A percentile compares a stretch with the other conserved stretches of the same genome.
Evolutionary conservation across 2,797 vertebrate species (phyloP).

Genomic region (Loriculus beryllinus): DNA sequence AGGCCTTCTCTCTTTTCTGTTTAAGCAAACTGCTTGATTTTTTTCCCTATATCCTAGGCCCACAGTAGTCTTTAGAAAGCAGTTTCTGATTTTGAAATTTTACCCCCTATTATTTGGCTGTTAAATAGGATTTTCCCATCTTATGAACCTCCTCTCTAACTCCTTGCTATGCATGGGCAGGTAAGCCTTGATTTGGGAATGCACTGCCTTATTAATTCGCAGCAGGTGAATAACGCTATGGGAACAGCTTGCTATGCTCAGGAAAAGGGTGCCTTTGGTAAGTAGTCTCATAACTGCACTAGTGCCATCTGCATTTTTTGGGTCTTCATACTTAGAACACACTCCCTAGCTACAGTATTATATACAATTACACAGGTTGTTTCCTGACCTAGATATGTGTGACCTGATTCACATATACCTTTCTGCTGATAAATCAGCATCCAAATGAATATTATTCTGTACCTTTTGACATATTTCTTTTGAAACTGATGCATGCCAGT

Average conservation of each 20-base stretch:
- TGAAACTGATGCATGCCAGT: background rate
- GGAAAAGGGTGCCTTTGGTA: background rate
- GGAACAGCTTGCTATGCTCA: background rate
- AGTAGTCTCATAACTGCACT: rapidly evolving
- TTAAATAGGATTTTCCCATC: background rate
- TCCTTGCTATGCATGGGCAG: background rate
- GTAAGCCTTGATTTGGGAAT: background rate
- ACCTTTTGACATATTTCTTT: background rate
- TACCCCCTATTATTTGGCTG: background rate
- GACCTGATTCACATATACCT: background rate
- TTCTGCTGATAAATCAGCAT: background rate
- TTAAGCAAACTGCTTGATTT: background rate
- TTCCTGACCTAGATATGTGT: background rate
- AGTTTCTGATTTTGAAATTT: background rate
- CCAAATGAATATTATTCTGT: background rate
- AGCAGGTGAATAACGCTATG: background rate
- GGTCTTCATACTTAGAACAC: background rate
- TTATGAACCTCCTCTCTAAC: background rate
- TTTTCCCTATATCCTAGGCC: background rate
- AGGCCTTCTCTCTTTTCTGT: background rate
- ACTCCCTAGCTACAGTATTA: background rate
- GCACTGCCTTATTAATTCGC: background rate
- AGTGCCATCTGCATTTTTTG: background rate
- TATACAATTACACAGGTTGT: rapidly evolving
- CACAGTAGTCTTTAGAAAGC: background rate